A percentile compares a stretch with the other conserved stretches of the same genome.
These are phyloP conservation scores for Oithona nana DNA, from an alignment of 2,888 invertebrate species.

Conservation along the genomic window DNA sequence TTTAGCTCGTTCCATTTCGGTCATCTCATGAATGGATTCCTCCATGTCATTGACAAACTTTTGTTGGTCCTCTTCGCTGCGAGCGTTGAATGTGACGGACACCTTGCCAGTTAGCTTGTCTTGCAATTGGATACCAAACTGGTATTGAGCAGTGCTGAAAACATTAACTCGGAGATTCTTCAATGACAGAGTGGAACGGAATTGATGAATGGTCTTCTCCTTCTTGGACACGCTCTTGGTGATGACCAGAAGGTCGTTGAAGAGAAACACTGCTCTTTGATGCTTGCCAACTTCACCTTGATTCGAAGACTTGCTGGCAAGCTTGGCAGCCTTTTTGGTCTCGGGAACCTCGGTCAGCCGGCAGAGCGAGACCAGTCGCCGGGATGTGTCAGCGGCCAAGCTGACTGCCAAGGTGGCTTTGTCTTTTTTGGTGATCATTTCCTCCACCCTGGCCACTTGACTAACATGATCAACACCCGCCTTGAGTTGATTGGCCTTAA, in stretches of 20 bases:
- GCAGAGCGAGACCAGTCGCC: constrained; percentile 93
- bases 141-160: constrained; percentile 37
- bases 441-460: constrained; percentile 63
- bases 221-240: constrained; percentile 95
- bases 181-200: constrained; percentile 79
- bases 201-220: constrained; percentile 85
- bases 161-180: constrained; percentile 38
- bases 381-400: constrained; percentile 59
- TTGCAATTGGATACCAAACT: constrained; percentile 74
- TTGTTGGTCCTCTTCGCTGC: constrained; percentile 92
- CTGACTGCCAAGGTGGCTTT: constrained; percentile 43
- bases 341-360: constrained; percentile 93
- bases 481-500: constrained; percentile 83
- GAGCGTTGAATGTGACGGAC: constrained; percentile 84
- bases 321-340: constrained; percentile 71
- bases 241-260: constrained; percentile 91
- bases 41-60: constrained; percentile 95
- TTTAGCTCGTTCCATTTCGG: constrained; percentile 66
- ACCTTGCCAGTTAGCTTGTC: constrained; percentile 78
- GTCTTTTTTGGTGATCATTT: constrained; percentile 53
- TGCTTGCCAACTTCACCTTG: constrained; percentile 43
- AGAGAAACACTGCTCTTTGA: constrained; percentile 74
- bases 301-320: no score
- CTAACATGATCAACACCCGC: constrained; percentile 88
- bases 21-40: constrained; percentile 93